Evolutionary conservation across 2,888 invertebrate genomes (phyloP).

Genomic region (Mesoligia furuncula): DNA sequence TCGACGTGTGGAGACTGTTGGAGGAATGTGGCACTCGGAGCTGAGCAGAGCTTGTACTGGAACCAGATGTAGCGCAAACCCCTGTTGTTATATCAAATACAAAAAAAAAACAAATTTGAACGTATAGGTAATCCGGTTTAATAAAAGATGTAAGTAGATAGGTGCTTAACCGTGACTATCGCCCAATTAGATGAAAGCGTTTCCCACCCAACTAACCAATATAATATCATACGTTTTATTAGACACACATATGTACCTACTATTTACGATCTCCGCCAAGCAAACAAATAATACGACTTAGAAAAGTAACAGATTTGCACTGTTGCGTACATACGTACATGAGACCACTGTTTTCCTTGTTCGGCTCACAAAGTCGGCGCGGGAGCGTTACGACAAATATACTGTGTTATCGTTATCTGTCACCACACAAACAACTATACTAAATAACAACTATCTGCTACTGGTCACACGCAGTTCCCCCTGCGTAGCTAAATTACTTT

Average conservation of each 20-base stretch:
- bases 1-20: background rate
- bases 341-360: conserved; percentile 35
- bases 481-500: background rate
- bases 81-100: background rate
- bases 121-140: background rate
- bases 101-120: background rate
- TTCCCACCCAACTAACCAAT: background rate
- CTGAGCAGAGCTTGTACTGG: background rate
- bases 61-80: background rate
- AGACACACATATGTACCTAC: background rate
- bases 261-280: background rate
- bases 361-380: conserved; percentile 7
- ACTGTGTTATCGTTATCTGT: background rate
- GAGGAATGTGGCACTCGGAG: conserved; percentile 3
- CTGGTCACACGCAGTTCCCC: background rate
- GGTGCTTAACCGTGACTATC: background rate
- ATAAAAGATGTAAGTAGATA: background rate
- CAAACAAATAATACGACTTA: background rate
- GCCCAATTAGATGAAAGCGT: background rate
- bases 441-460: background rate
- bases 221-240: too few species aligned
- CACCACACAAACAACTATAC: background rate
- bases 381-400: background rate
- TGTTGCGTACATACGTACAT: background rate
- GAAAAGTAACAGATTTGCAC: conserved; percentile 15